Base-by-base conservation (phyloP, 1,140 invertebrate genomes). In the Ooceraea biroi region DNA sequence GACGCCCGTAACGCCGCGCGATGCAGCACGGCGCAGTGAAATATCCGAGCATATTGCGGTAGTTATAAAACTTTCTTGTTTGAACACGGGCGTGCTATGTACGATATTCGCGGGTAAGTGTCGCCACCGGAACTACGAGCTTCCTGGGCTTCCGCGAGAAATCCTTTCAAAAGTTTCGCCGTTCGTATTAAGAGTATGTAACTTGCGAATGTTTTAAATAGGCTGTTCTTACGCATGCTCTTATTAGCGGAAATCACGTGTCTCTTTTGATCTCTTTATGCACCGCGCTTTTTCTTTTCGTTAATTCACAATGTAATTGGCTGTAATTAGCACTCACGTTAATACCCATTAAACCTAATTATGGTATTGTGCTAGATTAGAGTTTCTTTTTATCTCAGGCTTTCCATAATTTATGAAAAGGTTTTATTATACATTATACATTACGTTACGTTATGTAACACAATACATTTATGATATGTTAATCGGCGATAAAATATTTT, bases 31-130 rank as follows among this genome's bases (percentile, higher is more conserved):
- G 10, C 14, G 19, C 22, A 11, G 17, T 25, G 60, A 52, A 41
- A 68, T 48, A 78, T 66, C 48, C 19, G 60, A 14, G 1, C 41
- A 8, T 36, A 55, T 69, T 8, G 17, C 7, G 17, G 36, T 17
- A 22, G 46, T 52, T 52, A 14, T 44, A 78, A 52, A 68, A 78
- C 17, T 78, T 66, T 68, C 30, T 55, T n/a, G 50, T 66, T 41
- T 27, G 19, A 27, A n/a, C 10, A 10, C 1, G 3, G 22, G 7
- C 63, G 19, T 5, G 30, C n/a, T 58, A 41, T 57, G 14, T 44
- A 41, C 3, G 3, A 3, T 5, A 12, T 76, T 48, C 5, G 17
- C 58, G 3, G n/a, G n/a, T 19, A 61, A 61, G 25, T 48, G 19
- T 58, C 69, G 57, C 55, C 17, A 14, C 3, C 27, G 44, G 14